Evolutionary conservation across 2,888 invertebrate species (phyloP), one percentile per base, ranked within the genome.

Genomic region (Tachina grossa): DNA sequence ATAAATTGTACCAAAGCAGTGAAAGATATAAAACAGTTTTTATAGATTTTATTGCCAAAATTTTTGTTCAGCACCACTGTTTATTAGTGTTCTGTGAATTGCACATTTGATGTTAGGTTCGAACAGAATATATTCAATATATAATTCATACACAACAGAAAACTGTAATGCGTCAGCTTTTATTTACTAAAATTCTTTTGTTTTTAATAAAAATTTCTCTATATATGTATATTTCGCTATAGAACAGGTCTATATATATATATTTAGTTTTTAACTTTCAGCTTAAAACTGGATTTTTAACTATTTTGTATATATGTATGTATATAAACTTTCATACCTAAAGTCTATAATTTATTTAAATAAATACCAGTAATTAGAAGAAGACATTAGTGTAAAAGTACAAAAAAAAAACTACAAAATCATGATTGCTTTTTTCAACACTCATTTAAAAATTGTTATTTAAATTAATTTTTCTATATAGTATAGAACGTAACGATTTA

Each of bases 311-410:
- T 11, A 22, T 22, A 55, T 1, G 22, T n/a, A n/a, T n/a, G 2
- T 22, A 22, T 22, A 2, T 22, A 22, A 22, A 55, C 19, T 55
- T 22, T 22, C 22, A 11, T 55, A 55, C 19, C 19, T 55, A 49
- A 8, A 49, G 49, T 49, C 49, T 13, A 22, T 55, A 11, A 22
- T 41, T 39, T 14, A n/a, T 41, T 61, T 41, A 39, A 14, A 14
- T 61, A 41, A 41, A 61, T 61, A 39, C 55, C 55, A 22, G 55
- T 55, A 10, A 55, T 55, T 55, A 55, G 11, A 31, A 49, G 14
- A n/a, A 55, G 13, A 22, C 19, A 22, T 55, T 13, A 22, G 10
- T 22, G 22, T 55, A 9, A 55, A 55, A 55, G 1, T 22, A 55
- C 19, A 55, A 55, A 2, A 55, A 5, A 55, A 55, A 19, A 55